Evolutionary conservation across 64 coral and sea anemone genomes (phyloP), one percentile per base, ranked within the genome.

Genomic region (Hydrozoanthus tunicans): DNA sequence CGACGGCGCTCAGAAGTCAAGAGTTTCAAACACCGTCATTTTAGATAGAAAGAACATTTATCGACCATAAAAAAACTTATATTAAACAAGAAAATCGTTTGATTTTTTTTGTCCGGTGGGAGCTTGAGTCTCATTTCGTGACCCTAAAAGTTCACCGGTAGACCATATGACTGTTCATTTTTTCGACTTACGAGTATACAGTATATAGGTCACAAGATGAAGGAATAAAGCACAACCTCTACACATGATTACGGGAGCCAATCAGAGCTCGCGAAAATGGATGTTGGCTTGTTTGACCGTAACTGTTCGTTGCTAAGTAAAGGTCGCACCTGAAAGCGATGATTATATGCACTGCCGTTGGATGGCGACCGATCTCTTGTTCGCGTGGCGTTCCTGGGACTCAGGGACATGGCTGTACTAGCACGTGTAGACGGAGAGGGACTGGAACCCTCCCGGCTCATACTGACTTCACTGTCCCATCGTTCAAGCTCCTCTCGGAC

Each of bases 401-500:
- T 75, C 2, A 88, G 90, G 14, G 97, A 96, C 89, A 90, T 93
- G n/a, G 97, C 92, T 1, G 97, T 99, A 62, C 91, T 86, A 62
- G 83, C 89, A 62, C 94, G 97, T 69, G 94, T 96, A 64, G 62
- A 94, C 43, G 83, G 74, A 6, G 91, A 77, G 54, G 94, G 12
- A 73, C 84, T 88, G 84, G 9, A 15, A 13, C 84, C 85, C 5
- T 60, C 75, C 25, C 86, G 93, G 58, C 77, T 95, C 94, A 99
- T 91, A 53, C 74, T 93, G 6, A 94, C 63, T 64, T 96, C 94
- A 79, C 97, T 99, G 17, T 93, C 94, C 97, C 97, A 99, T 79
- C 94, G 94, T 73, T 99, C 97, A 26, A 99, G 81, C 75, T 99
- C 97, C 72, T 99, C 97, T 89, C 97, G 94, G 5, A 99, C 97